A percentile compares a stretch with the other conserved stretches of the same genome.
These are phyloP conservation scores for Heliconius eleuchia DNA, from an alignment of 1,140 invertebrate genomes.

Conservation along the genomic window DNA sequence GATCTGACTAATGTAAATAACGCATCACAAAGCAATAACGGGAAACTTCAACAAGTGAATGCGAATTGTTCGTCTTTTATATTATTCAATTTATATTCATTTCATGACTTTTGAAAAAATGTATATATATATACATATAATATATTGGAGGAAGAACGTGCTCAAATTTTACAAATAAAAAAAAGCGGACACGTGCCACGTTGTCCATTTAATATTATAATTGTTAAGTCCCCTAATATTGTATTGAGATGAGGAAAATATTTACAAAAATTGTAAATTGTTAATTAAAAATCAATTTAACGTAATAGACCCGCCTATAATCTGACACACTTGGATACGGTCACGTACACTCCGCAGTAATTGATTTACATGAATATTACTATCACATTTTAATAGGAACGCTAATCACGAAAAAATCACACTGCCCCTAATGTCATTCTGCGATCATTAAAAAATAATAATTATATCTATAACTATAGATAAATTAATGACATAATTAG, in stretches of 20 bases:
- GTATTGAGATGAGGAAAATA: constrained; percentile 54
- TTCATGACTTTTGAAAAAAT: neutral
- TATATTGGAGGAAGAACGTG: neutral
- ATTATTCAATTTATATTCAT: neutral
- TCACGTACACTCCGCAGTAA: constrained; percentile 62
- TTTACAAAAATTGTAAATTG: constrained; percentile 34
- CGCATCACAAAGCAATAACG: neutral
- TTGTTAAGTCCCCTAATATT: neutral
- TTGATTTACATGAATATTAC: constrained; percentile 46
- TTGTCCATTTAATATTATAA: neutral
- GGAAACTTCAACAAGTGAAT: neutral
- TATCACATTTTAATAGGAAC: constrained; percentile 55
- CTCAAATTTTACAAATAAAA: too few relatives aligned
- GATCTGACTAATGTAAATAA: neutral
- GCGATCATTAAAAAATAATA: constrained; percentile 51
- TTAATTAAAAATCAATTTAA: constrained; percentile 30
- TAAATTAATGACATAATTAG: constrained; percentile 46
- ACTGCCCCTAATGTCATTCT: constrained; percentile 56
- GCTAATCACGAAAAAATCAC: constrained; percentile 57
- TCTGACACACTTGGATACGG: constrained; percentile 62
- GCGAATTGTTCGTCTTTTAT: neutral
- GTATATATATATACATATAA: too few relatives aligned
- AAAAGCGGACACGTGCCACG: constrained; percentile 13
- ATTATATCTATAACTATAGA: constrained; percentile 39
- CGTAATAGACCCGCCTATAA: constrained; percentile 40